phyloP scores from a whole-genome alignment of 2,113 vertebrate species.

The Antigone vipio region DNA sequence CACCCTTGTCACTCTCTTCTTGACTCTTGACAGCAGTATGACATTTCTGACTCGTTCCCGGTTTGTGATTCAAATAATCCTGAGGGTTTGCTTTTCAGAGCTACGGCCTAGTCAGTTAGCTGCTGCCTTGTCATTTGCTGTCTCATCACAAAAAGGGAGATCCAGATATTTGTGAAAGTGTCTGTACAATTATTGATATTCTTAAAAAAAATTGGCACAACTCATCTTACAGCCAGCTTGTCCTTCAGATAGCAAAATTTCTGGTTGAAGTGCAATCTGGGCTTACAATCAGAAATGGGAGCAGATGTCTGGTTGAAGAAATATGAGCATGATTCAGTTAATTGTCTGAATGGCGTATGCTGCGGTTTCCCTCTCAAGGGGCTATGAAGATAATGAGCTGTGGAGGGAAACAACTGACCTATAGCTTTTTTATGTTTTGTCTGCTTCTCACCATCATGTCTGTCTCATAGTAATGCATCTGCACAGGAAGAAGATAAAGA shows the following conservation, averaged over 20 bases:
- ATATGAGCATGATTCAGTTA: neutral
- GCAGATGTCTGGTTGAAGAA: neutral
- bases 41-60: neutral
- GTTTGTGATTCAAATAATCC: neutral
- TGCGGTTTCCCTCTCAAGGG: neutral
- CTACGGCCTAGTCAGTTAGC: neutral
- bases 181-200: neutral
- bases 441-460: neutral
- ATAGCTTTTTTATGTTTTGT: neutral
- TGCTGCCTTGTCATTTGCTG: neutral
- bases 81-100: neutral
- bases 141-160: neutral
- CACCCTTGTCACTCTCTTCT: neutral
- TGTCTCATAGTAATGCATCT: neutral
- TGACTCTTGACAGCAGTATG: neutral
- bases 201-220: neutral
- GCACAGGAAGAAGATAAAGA: neutral
- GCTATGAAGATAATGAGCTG: neutral
- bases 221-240: neutral
- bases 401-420: neutral
- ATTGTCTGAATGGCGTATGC: neutral
- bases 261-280: neutral
- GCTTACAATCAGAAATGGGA: neutral
- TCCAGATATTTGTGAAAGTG: neutral
- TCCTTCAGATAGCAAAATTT: neutral